Evolutionary conservation across 30 jellyfish, hydroid and myxozoan genomes (phyloP).

Genomic region (Aurelia aurita complex sp. Pacific): DNA sequence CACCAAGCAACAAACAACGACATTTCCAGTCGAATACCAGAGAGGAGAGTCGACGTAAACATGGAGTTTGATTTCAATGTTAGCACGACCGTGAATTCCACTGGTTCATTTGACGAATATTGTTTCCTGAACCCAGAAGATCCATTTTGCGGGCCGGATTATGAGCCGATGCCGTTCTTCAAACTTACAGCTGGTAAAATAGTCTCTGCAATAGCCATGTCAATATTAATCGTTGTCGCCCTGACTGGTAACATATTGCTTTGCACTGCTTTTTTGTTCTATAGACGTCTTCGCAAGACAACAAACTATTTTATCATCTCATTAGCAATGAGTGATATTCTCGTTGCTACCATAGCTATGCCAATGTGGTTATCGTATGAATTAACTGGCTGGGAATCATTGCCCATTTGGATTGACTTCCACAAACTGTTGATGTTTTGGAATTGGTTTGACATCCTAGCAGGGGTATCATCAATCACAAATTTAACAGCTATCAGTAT

Average conservation of each 20-base stretch:
- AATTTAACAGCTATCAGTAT: constrained; percentile 82
- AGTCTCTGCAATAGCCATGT: constrained; percentile 66
- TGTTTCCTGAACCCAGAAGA: constrained; percentile 43
- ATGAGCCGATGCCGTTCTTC: constrained; percentile 41
- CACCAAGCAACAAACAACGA: no score
- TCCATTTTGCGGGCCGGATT: constrained; percentile 22
- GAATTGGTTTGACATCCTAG: constrained; percentile 72
- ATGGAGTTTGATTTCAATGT: background rate
- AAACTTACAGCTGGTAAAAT: constrained; percentile 69
- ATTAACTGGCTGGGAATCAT: constrained; percentile 57
- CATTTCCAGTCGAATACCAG: no score
- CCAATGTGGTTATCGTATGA: constrained; percentile 89
- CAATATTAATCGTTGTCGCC: constrained; percentile 48
- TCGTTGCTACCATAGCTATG: constrained; percentile 80
- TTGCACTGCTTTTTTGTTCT: constrained; percentile 56
- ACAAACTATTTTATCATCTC: constrained; percentile 77
- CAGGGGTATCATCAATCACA: constrained; percentile 84
- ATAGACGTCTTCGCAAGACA: constrained; percentile 81
- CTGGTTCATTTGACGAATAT: constrained; percentile 4
- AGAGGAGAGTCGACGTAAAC: background rate
- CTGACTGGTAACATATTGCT: constrained; percentile 77
- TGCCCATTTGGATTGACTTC: constrained; percentile 77
- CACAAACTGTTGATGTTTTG: constrained; percentile 35
- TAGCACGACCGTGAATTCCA: background rate
- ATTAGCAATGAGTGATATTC: constrained; percentile 78